Percentiles rank a stretch among this genome's conserved stretches.
Conservation (phyloP, 2,888 invertebrate genomes). For the Baronia brevicornis region DNA sequence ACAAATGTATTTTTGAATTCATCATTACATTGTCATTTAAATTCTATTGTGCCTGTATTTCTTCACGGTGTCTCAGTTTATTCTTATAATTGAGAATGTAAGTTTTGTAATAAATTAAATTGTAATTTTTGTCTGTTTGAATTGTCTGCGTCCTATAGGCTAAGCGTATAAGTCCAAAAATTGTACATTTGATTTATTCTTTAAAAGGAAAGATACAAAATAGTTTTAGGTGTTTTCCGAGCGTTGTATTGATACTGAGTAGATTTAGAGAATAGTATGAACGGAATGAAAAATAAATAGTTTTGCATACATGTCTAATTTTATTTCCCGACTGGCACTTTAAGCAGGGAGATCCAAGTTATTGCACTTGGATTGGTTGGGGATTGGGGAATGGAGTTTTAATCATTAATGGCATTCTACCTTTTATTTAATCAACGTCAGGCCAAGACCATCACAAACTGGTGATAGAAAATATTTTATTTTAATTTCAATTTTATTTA, state of each 20-base stretch:
- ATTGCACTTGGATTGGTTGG: too few species aligned
- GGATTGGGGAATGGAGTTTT: too few species aligned
- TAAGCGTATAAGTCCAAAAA: slow-evolving; percentile 20
- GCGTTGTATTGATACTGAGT: slow-evolving; percentile 30
- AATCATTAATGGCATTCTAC: too few species aligned
- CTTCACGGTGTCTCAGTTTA: too few species aligned
- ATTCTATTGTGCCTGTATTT: too few species aligned
- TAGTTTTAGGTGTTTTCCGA: slow-evolving; percentile 23
- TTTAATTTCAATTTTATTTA: too few species aligned
- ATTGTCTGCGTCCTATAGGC: slow-evolving; percentile 20
- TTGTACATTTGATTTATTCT: slow-evolving; percentile 29
- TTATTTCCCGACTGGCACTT: slow-evolving; percentile 15
- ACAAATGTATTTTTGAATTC: too few species aligned
- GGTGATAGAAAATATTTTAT: too few species aligned
- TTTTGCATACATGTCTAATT: slow-evolving; percentile 36
- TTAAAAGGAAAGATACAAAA: slow-evolving; percentile 17
- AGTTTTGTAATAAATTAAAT: slow-evolving; percentile 4
- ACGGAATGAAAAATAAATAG: slow-evolving; percentile 49
- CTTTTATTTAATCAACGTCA: too few species aligned
- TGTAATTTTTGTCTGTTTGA: slow-evolving; percentile 7
- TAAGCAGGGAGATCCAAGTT: background rate
- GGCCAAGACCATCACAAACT: too few species aligned
- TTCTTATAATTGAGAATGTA: too few species aligned
- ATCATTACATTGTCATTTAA: too few species aligned
- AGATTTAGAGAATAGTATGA: slow-evolving; percentile 25